Evolutionary conservation across 2,797 vertebrate species (phyloP), one percentile per base, ranked within the genome.

Genomic region (Phataginus tricuspis): DNA sequence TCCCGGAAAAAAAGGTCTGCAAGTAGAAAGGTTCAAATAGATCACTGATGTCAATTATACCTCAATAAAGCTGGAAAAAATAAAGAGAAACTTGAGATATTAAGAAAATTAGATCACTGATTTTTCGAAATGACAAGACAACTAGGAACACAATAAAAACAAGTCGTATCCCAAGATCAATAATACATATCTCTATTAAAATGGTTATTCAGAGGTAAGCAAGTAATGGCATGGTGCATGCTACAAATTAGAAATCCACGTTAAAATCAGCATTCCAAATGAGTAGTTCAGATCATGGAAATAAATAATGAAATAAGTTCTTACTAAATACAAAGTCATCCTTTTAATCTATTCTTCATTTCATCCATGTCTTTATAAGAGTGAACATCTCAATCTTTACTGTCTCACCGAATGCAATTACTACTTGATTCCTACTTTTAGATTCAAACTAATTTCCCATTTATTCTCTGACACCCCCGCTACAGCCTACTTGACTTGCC

Each of bases 341-440:
- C 84, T 68, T 94, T 93, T 91, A 57, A 19, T 57, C 79, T 96
- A 83, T 66, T 25, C 74, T 95, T 66, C 7, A 31, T 63, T 74
- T 94, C 49, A 90, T 39, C 21, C 8, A 49, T 31, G 57, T 94
- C 87, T 72, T 86, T 64, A 5, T 57, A 95, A 95, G 72, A 88
- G 79, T 86, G 90, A 59, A 53, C 78, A 42, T 87, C 74, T 98
- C 53, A 16, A 57, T 83, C 87, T 78, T 49, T 82, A 72, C 89
- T 61, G 3, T 87, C 80, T 96, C 96, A 66, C 96, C 95, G 78
- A 97, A 97, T 95, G 93, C 59, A 97, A 96, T 96, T 98, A 98
- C 91, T 91, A 97, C 57, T 77, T 5, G 1, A 97, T 93, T 96
- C 92, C 86, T 69, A 4, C 94, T 94, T 66, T 95, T 83, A 86